A percentile compares a stretch with the other conserved stretches of the same genome.
Evolutionary conservation across 2,797 vertebrate genomes (phyloP).

Genomic region (Leptodactylus fallax): DNA sequence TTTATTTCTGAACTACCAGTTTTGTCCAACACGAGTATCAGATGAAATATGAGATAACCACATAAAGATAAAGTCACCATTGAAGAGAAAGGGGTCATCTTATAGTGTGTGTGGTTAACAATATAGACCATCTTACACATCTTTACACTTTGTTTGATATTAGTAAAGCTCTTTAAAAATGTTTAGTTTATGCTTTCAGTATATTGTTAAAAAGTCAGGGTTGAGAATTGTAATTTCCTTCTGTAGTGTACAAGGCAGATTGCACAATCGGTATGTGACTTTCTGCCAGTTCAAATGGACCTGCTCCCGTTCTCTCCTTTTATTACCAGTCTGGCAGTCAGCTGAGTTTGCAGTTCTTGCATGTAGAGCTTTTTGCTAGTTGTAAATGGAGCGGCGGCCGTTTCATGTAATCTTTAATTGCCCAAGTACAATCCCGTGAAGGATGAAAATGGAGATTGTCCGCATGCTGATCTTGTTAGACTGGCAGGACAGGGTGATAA

Average conservation of each 20-base stretch:
- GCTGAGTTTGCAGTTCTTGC: slow-evolving; percentile 24
- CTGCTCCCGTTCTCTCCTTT: slow-evolving; percentile 28
- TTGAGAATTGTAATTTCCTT: background rate
- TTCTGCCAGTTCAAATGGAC: slow-evolving; percentile 17
- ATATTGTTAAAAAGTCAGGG: too few species aligned
- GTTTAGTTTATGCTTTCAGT: too few species aligned
- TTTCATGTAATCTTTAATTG: slow-evolving; percentile 40
- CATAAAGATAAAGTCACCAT: too few species aligned
- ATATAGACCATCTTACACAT: background rate
- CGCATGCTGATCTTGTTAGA: slow-evolving; percentile 9
- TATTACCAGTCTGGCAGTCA: slow-evolving; percentile 35
- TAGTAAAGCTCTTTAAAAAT: too few species aligned
- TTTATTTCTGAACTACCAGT: background rate
- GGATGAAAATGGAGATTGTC: slow-evolving; percentile 18
- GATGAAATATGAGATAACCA: background rate
- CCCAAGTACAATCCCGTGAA: background rate
- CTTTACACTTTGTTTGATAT: background rate
- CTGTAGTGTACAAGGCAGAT: background rate
- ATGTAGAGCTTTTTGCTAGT: slow-evolving; percentile 34
- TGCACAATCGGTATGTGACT: slow-evolving; percentile 31
- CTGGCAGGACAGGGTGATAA: slow-evolving; percentile 13
- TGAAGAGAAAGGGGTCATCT: too few species aligned
- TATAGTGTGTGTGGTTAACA: background rate
- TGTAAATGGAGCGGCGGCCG: slow-evolving; percentile 40
- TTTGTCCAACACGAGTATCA: background rate